Conservation (phyloP, 92 coral and sea anemone genomes). For the Blastomussa wellsi region DNA sequence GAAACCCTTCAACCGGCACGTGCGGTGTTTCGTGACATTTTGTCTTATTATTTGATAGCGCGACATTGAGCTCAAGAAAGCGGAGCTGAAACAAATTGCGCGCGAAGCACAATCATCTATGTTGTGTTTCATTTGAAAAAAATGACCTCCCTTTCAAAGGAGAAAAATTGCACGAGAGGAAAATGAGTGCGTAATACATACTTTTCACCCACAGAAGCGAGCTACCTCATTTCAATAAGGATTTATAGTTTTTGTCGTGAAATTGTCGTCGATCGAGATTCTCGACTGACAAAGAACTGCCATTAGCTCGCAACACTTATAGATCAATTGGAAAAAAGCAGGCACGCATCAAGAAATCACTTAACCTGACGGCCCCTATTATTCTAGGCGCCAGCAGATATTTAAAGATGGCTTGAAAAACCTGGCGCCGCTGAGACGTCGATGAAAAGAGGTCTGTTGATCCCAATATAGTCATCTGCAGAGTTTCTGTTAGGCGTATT, state of each 20-base stretch:
- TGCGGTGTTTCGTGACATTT: background rate
- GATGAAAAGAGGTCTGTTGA: background rate
- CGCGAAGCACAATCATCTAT: background rate
- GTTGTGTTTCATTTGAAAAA: background rate
- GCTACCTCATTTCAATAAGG: background rate
- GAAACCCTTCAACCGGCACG: background rate
- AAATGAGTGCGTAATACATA: slow-evolving; percentile 3
- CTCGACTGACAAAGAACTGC: background rate
- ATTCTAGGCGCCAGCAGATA: slow-evolving; percentile 29
- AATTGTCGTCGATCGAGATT: background rate
- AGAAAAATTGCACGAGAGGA: background rate
- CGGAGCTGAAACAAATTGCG: background rate
- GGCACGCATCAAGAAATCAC: slow-evolving; percentile 20
- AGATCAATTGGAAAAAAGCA: slow-evolving; percentile 8
- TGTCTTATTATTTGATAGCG: background rate
- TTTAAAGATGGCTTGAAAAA: slow-evolving; percentile 2
- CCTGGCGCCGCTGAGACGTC: slow-evolving; percentile 24
- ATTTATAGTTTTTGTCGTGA: background rate
- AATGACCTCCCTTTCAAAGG: background rate
- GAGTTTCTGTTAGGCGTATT: background rate
- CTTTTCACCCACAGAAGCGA: background rate
- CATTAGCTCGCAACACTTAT: background rate
- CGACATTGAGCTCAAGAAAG: background rate
- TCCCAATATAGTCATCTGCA: background rate
- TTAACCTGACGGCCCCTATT: slow-evolving; percentile 29